A percentile compares a stretch with the other conserved stretches of the same genome.
Conservation (phyloP, 2,888 invertebrate species). For the Polydrusus pterygomalis region DNA sequence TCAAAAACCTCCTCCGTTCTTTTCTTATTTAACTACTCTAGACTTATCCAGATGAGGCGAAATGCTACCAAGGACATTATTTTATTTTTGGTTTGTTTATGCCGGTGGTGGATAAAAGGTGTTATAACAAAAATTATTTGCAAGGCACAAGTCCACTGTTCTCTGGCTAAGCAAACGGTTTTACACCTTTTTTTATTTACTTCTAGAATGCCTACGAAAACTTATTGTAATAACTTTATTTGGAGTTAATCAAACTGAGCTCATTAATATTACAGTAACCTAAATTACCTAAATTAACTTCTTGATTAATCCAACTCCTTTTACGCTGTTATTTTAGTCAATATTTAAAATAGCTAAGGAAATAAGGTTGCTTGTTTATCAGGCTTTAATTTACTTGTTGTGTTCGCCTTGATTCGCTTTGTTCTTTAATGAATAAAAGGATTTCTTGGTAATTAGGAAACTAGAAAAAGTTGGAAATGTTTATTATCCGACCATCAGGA, state of each 20-base stretch:
- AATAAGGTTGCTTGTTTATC: neutral
- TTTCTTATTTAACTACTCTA: too few relatives aligned
- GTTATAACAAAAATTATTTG: too few relatives aligned
- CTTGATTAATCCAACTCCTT: neutral
- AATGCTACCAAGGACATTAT: too few relatives aligned
- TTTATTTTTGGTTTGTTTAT: too few relatives aligned
- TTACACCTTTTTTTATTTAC: too few relatives aligned
- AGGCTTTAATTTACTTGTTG: conserved; percentile 19
- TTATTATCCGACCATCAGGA: neutral
- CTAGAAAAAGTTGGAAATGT: conserved; percentile 1
- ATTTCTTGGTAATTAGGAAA: neutral
- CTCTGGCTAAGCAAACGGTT: too few relatives aligned
- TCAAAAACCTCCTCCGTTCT: too few relatives aligned
- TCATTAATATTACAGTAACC: neutral
- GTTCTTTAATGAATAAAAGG: conserved; percentile 8
- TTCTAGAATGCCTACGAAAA: too few relatives aligned
- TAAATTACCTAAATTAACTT: conserved; percentile 8
- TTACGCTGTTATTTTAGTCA: conserved; percentile 29
- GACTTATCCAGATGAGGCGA: too few relatives aligned
- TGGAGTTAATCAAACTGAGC: neutral
- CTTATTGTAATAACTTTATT: neutral
- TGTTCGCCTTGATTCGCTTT: conserved; percentile 1
- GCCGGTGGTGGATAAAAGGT: too few relatives aligned
- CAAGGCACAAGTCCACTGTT: too few relatives aligned
- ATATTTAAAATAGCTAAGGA: conserved; percentile 33